Evolutionary conservation across 2,888 invertebrate genomes (phyloP).

Genomic region (Coronaproctus castanopsis): DNA sequence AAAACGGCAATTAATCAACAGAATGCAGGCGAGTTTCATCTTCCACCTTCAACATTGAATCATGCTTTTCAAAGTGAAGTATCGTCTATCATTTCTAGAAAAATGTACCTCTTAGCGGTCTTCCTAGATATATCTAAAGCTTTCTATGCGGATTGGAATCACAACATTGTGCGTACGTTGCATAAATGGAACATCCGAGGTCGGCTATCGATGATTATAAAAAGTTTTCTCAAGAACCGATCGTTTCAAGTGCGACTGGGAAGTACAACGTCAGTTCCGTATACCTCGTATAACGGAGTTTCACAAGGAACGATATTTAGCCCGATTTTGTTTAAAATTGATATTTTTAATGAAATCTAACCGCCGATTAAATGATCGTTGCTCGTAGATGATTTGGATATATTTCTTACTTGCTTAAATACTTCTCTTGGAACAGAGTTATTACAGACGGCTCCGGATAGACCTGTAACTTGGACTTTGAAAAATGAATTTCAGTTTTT

Average conservation of each 20-base stretch:
- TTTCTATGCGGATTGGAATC: no score
- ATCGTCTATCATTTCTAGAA: no score
- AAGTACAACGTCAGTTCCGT: background rate
- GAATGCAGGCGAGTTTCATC: background rate
- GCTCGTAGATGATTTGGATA: no score
- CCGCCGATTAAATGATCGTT: background rate
- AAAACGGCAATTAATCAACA: background rate
- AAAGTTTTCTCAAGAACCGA: background rate
- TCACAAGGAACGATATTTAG: background rate
- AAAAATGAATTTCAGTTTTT: background rate
- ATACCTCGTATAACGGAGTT: background rate
- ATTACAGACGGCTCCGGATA: background rate
- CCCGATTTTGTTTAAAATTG: slow-evolving; percentile 12
- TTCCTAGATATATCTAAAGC: background rate
- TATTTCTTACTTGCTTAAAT: no score
- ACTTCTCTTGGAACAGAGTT: background rate
- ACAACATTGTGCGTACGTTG: background rate
- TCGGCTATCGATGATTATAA: background rate
- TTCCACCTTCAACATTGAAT: background rate
- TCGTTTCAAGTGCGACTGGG: background rate
- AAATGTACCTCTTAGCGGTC: background rate
- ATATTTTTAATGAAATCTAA: background rate
- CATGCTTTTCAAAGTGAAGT: no score
- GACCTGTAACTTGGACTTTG: background rate
- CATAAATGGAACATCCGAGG: background rate